These are phyloP conservation scores for Zapus hudsonius DNA, from an alignment of 2,113 vertebrate genomes.

Conservation along the genomic window DNA sequence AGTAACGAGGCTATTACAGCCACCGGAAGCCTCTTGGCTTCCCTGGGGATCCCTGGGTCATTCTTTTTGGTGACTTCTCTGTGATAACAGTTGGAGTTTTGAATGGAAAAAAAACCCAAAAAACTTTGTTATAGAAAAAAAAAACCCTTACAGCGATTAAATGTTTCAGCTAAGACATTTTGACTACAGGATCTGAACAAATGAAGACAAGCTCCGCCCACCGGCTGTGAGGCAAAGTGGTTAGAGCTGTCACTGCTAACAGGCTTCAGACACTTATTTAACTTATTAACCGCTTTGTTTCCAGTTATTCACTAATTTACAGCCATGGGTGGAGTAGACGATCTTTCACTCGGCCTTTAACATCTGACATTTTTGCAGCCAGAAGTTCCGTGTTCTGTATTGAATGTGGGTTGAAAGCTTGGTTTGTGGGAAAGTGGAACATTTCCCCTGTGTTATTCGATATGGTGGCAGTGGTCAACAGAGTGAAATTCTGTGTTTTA, in stretches of 20 bases:
- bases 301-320: background rate
- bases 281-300: background rate
- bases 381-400: background rate
- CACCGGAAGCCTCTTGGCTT: fast-evolving
- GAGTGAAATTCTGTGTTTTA: conserved; percentile 52
- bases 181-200: background rate
- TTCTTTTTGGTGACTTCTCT: background rate
- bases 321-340: background rate
- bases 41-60: background rate
- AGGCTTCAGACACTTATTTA: background rate
- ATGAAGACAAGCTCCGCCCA: background rate
- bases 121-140: background rate
- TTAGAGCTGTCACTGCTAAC: background rate
- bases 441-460: conserved; percentile 15
- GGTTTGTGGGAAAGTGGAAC: conserved; percentile 32
- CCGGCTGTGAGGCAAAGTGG: background rate
- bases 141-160: background rate
- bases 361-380: background rate
- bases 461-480: background rate
- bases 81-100: background rate
- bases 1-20: background rate
- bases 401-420: conserved; percentile 35
- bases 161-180: background rate
- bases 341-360: conserved; percentile 27
- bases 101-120: too few relatives aligned